phyloP scores from a whole-genome alignment of 2,113 vertebrate species.

The Phalacrocorax aristotelis region DNA sequence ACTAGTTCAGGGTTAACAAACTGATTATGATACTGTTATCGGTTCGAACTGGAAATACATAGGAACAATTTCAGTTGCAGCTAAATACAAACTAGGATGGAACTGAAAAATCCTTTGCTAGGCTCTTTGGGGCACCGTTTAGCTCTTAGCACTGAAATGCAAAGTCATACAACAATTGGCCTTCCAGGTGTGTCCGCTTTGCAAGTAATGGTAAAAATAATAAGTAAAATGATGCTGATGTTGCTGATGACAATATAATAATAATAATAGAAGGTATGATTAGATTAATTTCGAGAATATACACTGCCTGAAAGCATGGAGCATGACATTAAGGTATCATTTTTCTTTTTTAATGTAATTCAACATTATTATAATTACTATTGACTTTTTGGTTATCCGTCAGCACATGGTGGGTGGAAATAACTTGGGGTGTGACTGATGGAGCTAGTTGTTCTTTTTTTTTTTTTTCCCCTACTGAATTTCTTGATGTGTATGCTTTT shows the following conservation, averaged over 20 bases:
- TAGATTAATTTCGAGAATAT: background rate
- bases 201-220: background rate
- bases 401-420: slow-evolving; percentile 41
- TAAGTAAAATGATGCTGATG: background rate
- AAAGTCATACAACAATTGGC: background rate
- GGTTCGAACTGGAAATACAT: background rate
- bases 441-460: background rate
- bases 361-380: background rate
- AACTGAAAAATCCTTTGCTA: background rate
- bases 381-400: background rate
- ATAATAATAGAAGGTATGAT: background rate
- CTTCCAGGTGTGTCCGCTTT: background rate
- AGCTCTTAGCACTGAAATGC: background rate
- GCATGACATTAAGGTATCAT: background rate
- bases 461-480: background rate
- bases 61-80: background rate
- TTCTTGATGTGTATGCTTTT: slow-evolving; percentile 53
- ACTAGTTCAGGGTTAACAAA: background rate
- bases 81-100: background rate
- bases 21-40: background rate
- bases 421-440: slow-evolving; percentile 30
- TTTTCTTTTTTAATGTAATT: slow-evolving; percentile 11
- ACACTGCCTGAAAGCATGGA: background rate
- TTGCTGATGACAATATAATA: background rate
- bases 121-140: background rate